Base-by-base conservation (phyloP, 2,888 invertebrate genomes). In the Meliscaeva auricollis region DNA sequence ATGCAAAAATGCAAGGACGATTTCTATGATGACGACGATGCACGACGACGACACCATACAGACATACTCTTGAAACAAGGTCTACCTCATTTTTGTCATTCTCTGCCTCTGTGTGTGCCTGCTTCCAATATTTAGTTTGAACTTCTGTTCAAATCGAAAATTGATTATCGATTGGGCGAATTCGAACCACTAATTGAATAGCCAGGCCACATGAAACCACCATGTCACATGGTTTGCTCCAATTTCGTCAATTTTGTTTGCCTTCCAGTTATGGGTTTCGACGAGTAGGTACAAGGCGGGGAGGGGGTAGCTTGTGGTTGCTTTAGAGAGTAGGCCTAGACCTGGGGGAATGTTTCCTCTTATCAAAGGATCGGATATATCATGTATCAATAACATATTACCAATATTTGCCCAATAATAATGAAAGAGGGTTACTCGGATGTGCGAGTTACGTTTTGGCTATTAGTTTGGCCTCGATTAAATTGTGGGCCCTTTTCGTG, bases 91-190 rank as follows among this genome's bases (percentile, higher is more conserved):
- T 26, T 11, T 11, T 11, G 4, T 48, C 48, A 46, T 46, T 17
- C 15, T 9, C 30, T 35, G 52, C n/a, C 26, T 22, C n/a, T 52
- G 8, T 48, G 30, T 58, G 52, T 46, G 17, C 68, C 6, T 38
- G 26, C n/a, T 70, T 20, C 38, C 62, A 66, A 50, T 50, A 52
- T 52, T 74, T 73, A 46, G 52, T 74, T 84, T 79, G 83, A 79
- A 79, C 56, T 70, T 70, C 48, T 66, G 79, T 66, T 32, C 44
- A 75, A 75, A 77, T 83, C 70, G 87, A 87, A 88, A 88, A 87
- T 87, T 82, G 87, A 82, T 87, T 87, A 88, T 87, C 87, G 88
- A 88, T 87, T 87, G 38, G 38, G 4, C 87, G 77, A 72, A 66
- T 54, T 48, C 79, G 70, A 60, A 62, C 83, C 81, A 83, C 81